Base-by-base conservation (phyloP, 2,888 invertebrate species). In the Dimorphilus gyrociliatus region DNA sequence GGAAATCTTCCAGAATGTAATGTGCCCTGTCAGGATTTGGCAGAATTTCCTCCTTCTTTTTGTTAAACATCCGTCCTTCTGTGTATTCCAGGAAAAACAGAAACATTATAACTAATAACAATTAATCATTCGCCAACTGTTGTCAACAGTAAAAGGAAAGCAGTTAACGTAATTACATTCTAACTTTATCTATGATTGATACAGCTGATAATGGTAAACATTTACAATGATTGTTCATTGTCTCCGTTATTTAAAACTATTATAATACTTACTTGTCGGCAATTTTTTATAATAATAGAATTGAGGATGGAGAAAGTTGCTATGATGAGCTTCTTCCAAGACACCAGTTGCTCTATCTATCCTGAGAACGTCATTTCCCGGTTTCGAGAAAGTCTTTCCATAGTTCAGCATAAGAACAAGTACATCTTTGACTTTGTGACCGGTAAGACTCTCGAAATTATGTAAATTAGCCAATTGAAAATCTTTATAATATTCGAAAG, bases 291-390 rank as follows among this genome's bases (percentile, higher is more conserved):
- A 65, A 37, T 53, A 61, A 42, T 65, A 65, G 18, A 65, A 39
- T 6, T 58, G 58, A 3, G 65, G 65, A 38, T 65, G 65, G 1
- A 65, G 47, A 39, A 65, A 65, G 46, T 65, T 65, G 18, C 62
- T 63, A 10, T 42, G 32, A 36, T 64, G 60, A 6, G 61, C 64
- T 19, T 54, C 53, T 4, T 52, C 38, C 5, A 58, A 53, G 19
- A 56, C 57, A 3, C 53, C 58, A 3, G 51, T 55, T 2, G 63
- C 63, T 23, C 65, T 37, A 34, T 56, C 50, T n/a, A 44, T 28
- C 14, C 56, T 42, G 46, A 65, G 64, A 14, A 61, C 54, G 41
- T 65, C 64, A 19, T 51, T 49, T 12, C 55, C 57, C 6, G 55
- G 52, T 1, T 52, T 55, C 0, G 64, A 65, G 44, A 63, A 65